Percentiles rank a stretch among this genome's conserved stretches.
phyloP scores from a whole-genome alignment of 2,797 vertebrate species.

The Lutjanus campechanus region DNA sequence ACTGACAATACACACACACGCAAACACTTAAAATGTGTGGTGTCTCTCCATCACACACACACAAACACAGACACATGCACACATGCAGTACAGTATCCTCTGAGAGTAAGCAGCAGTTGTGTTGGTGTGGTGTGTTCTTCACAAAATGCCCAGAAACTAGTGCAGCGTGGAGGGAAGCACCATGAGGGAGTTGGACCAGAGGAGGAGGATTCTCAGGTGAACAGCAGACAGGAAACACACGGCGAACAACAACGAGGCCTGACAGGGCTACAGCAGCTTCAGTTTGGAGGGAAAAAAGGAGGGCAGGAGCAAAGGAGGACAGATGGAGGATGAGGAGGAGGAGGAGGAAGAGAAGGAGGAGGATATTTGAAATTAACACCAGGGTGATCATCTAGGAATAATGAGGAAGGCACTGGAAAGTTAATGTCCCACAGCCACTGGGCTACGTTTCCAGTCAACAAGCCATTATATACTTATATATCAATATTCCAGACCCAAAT shows the following conservation, averaged over 20 bases:
- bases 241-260: slow-evolving; percentile 36
- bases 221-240: slow-evolving; percentile 37
- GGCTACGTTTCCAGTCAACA: neutral
- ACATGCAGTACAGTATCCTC: slow-evolving; percentile 36
- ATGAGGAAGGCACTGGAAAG: slow-evolving; percentile 10
- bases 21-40: too few species aligned
- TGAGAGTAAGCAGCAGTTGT: slow-evolving; percentile 55
- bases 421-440: slow-evolving; percentile 7
- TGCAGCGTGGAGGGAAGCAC: slow-evolving; percentile 57
- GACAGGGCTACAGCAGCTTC: slow-evolving; percentile 41
- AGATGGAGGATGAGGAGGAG: slow-evolving; percentile 41
- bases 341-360: slow-evolving; percentile 9
- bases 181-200: slow-evolving; percentile 54
- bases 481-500: neutral
- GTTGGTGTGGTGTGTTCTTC: slow-evolving; percentile 38
- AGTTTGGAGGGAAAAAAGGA: slow-evolving; percentile 31
- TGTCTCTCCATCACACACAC: neutral
- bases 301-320: slow-evolving; percentile 35
- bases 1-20: slow-evolving; percentile 44
- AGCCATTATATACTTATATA: neutral
- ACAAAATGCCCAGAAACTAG: slow-evolving; percentile 66
- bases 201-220: slow-evolving; percentile 50
- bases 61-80: slow-evolving; percentile 31
- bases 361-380: slow-evolving; percentile 31
- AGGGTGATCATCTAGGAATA: slow-evolving; percentile 30